These are phyloP conservation scores for Loxodonta africana DNA, from an alignment of 2,113 vertebrate species.

Conservation along the genomic window DNA sequence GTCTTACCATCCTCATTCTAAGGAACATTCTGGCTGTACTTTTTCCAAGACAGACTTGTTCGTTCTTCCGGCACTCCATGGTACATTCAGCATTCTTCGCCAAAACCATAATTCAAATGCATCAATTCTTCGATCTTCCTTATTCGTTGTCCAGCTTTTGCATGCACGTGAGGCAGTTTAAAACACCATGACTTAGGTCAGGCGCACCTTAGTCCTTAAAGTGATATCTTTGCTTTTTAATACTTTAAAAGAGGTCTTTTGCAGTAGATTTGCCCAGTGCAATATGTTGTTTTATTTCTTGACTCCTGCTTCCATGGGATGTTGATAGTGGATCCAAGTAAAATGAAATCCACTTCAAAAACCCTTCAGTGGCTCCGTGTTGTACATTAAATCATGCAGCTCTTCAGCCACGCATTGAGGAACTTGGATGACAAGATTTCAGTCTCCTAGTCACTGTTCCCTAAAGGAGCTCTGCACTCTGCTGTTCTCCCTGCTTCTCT, in stretches of 20 bases:
- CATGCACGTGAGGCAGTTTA: too few relatives aligned
- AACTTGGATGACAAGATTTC: not conserved
- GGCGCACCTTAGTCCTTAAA: too few relatives aligned
- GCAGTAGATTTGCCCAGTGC: not conserved
- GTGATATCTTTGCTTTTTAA: not conserved
- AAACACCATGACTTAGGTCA: too few relatives aligned
- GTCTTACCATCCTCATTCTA: too few relatives aligned
- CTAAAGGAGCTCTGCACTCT: not conserved
- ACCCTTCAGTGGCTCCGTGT: not conserved
- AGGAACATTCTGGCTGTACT: too few relatives aligned
- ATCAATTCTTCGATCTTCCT: too few relatives aligned
- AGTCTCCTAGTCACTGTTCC: not conserved
- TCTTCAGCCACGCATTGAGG: not conserved
- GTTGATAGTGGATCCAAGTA: not conserved
- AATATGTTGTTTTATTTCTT: not conserved
- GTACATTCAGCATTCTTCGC: too few relatives aligned
- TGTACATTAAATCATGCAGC: not conserved
- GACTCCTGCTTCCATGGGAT: not conserved
- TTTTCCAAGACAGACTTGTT: too few relatives aligned
- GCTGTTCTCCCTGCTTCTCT: not conserved
- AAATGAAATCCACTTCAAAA: conserved; percentile 7
- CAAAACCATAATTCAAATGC: too few relatives aligned
- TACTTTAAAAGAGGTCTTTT: not conserved
- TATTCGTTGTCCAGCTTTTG: too few relatives aligned
- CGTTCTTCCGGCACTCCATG: too few relatives aligned